Percentiles rank a stretch among this genome's conserved stretches.
Evolutionary conservation across 2,797 vertebrate genomes (phyloP).

Genomic region (Protosalanx chinensis): DNA sequence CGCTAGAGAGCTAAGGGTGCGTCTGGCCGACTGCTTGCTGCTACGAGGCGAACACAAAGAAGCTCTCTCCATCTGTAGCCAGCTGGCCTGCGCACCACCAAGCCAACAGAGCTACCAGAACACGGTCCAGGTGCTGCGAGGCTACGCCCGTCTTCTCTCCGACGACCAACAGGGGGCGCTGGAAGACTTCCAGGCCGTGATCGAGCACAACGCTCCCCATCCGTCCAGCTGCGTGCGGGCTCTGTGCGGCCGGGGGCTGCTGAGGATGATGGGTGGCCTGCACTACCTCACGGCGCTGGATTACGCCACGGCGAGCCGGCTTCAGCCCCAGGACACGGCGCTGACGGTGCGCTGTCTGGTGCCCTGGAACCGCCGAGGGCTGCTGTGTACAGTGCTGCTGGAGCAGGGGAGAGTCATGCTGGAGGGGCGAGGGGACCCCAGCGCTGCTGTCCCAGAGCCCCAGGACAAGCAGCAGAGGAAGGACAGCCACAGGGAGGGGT

Average conservation of each 20-base stretch:
- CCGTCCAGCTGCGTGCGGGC: conserved; percentile 87
- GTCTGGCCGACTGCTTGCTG: conserved; percentile 85
- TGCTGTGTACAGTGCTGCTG: conserved; percentile 83
- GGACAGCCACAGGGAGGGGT: conserved; percentile 71
- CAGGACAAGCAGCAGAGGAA: conserved; percentile 42
- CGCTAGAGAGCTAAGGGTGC: conserved; percentile 75
- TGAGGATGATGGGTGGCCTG: conserved; percentile 78
- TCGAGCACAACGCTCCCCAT: conserved; percentile 82
- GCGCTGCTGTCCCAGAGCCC: conserved; percentile 24
- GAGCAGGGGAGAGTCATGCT: conserved; percentile 88
- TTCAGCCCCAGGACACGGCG: conserved; percentile 82
- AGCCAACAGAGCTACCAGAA: conserved; percentile 77
- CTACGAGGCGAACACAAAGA: conserved; percentile 75
- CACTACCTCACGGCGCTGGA: conserved; percentile 85
- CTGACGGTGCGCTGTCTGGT: conserved; percentile 85
- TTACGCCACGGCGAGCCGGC: conserved; percentile 86
- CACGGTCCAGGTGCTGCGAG: conserved; percentile 83
- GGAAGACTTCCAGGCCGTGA: conserved; percentile 87
- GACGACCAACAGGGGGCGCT: conserved; percentile 74
- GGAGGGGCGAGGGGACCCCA: conserved; percentile 55
- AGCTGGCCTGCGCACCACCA: conserved; percentile 70
- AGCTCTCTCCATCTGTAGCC: conserved; percentile 80
- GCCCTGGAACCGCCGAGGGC: conserved; percentile 90
- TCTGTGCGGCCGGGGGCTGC: conserved; percentile 87
- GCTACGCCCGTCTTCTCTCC: conserved; percentile 81